Conservation (phyloP, 1,140 invertebrate species). For the Macrocentrus cingulum region DNA sequence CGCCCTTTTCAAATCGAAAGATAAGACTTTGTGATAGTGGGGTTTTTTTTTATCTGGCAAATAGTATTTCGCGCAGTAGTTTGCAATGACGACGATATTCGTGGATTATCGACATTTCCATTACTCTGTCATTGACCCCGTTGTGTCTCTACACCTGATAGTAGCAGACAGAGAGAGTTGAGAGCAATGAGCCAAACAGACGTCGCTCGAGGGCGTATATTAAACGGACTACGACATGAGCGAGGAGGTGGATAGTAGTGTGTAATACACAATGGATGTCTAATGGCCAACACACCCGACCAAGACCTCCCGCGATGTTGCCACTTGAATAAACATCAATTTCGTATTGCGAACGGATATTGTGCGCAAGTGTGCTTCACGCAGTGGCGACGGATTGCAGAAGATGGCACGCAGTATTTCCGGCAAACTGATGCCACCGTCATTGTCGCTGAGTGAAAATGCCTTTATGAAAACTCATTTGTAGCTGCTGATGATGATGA, state of each 20-base stretch:
- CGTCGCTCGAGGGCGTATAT: slow-evolving; percentile 17
- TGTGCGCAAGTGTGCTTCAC: slow-evolving; percentile 16
- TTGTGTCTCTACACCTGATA: slow-evolving; percentile 8
- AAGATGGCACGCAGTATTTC: too few species aligned
- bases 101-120: slow-evolving; percentile 24
- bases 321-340: slow-evolving; percentile 47
- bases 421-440: slow-evolving; percentile 17
- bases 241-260: neutral
- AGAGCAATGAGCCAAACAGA: slow-evolving; percentile 13
- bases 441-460: too few species aligned
- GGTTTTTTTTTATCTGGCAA: slow-evolving; percentile 4
- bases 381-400: slow-evolving; percentile 11
- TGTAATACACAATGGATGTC: slow-evolving; percentile 16
- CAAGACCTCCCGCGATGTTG: slow-evolving; percentile 21
- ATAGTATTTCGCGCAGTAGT: slow-evolving; percentile 19
- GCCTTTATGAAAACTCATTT: too few species aligned
- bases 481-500: too few species aligned
- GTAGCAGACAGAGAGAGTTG: neutral
- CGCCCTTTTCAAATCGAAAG: neutral
- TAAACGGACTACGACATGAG: slow-evolving; percentile 13
- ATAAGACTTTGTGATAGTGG: neutral
- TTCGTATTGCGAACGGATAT: slow-evolving; percentile 39
- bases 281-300: slow-evolving; percentile 19
- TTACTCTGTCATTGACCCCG: slow-evolving; percentile 22
- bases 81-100: neutral